Evolutionary conservation across 2,113 vertebrate genomes (phyloP), one percentile per base, ranked within the genome.

Genomic region (Leuciscus idus): DNA sequence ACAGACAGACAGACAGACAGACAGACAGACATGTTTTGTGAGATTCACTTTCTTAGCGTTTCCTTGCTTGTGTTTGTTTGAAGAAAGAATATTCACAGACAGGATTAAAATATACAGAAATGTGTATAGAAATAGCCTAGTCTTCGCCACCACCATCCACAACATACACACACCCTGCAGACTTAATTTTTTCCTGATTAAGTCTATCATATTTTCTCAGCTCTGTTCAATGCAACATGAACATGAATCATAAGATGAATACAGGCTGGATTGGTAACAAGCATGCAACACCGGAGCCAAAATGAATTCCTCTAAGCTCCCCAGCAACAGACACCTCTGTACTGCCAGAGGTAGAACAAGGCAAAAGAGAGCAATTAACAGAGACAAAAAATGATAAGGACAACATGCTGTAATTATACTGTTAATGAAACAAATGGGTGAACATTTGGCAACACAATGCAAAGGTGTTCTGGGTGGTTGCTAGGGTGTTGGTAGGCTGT

Each of bases 271-370:
- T 39, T 43, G 39, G 23, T 26, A 70, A 68, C 73, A 50, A 77
- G 52, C 19, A 73, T 68, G 48, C 43, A 50, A 48, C 68, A 8
- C 43, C 13, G 9, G 46, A 46, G 76, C 39, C 68, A 52, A 75
- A 76, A 82, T 55, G 12, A 81, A 83, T 55, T 52, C 28, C 73
- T 76, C 43, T 82, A 26, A 74, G 52, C n/a, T 66, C 36, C 55
- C 12, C 23, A 46, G 81, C n/a, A 72, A 30, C 57, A 10, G 7
- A 30, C 73, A 62, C 39, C 46, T 12, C 48, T 36, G 72, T 10
- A n/a, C 61, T 66, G 73, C 57, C 17, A 15, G 43, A 43, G 5
- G n/a, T 11, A 61, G 78, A 73, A 15, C 73, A 11, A 72, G 36
- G 33, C 8, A 23, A 75, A 50, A 33, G 10, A 61, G 1, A 26